phyloP scores from a whole-genome alignment of 2,888 invertebrate species.

The Muscina levida region DNA sequence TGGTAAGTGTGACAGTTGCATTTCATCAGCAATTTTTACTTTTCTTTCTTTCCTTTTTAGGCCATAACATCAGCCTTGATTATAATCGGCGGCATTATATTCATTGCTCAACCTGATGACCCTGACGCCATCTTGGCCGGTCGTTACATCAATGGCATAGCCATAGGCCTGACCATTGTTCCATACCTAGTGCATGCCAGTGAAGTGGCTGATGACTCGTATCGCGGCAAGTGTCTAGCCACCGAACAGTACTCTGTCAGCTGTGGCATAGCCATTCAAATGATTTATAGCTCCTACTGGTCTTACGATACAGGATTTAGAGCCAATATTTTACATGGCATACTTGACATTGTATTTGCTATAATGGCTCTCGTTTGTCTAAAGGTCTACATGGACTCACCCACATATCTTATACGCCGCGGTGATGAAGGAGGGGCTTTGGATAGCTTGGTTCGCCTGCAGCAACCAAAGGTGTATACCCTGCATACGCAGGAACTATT shows the following conservation, averaged over 20 bases:
- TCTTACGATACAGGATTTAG: slow-evolving; percentile 33
- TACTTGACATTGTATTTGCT: slow-evolving; percentile 69
- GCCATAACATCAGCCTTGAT: slow-evolving; percentile 67
- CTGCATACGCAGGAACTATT: slow-evolving; percentile 62
- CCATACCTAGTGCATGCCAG: slow-evolving; percentile 72
- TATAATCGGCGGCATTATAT: slow-evolving; percentile 72
- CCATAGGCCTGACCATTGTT: slow-evolving; percentile 71
- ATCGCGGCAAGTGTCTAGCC: slow-evolving; percentile 69
- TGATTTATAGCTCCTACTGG: slow-evolving; percentile 68
- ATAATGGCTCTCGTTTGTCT: slow-evolving; percentile 36
- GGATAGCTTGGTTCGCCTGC: slow-evolving; percentile 60
- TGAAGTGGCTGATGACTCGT: slow-evolving; percentile 68
- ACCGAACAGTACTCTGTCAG: slow-evolving; percentile 71
- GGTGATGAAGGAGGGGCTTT: slow-evolving; percentile 70
- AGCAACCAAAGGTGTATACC: slow-evolving; percentile 49
- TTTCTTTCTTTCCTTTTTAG: slow-evolving; percentile 23
- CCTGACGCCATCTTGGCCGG: slow-evolving; percentile 69
- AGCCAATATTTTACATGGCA: slow-evolving; percentile 71
- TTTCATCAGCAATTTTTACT: no score
- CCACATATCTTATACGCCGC: slow-evolving; percentile 70
- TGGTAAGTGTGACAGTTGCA: no score
- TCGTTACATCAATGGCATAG: slow-evolving; percentile 74
- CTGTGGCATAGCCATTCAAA: slow-evolving; percentile 72
- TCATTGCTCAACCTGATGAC: slow-evolving; percentile 69
- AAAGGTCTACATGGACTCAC: slow-evolving; percentile 69